Conservation (phyloP, 2,113 vertebrate species). For the Oxygymnocypris stewartii region DNA sequence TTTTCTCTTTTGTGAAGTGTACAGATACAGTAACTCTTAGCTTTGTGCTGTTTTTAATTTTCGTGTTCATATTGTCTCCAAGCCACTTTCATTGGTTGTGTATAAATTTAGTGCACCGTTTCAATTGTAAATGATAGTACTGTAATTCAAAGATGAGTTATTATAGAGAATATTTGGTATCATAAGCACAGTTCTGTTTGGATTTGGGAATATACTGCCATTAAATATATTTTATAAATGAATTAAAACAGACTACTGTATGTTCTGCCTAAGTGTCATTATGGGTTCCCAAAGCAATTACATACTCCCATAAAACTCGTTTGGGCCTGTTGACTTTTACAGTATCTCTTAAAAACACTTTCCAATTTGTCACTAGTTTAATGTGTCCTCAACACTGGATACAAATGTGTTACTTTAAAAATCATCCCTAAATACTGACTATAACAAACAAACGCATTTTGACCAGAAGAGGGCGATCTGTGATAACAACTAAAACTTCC, state of each 20-base stretch:
- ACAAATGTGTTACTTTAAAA: background rate
- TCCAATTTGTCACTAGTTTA: background rate
- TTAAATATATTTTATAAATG: background rate
- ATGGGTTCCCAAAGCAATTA: background rate
- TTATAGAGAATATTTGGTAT: background rate
- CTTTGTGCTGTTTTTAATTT: background rate
- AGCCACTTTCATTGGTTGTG: slow-evolving; percentile 1
- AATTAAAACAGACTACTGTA: background rate
- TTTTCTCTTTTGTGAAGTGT: background rate
- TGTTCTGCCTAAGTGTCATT: background rate
- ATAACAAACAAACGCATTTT: background rate
- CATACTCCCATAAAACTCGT: background rate
- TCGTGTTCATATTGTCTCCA: background rate
- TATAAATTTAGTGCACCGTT: background rate
- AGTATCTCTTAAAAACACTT: too few relatives aligned
- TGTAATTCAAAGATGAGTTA: background rate
- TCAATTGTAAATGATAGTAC: background rate
- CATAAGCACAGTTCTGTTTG: background rate
- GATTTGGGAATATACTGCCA: slow-evolving; percentile 3
- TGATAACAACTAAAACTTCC: background rate
- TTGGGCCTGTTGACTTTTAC: background rate
- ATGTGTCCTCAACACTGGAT: background rate
- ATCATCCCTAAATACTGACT: background rate
- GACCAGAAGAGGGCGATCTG: slow-evolving; percentile 8
- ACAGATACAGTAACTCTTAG: background rate